phyloP scores from a whole-genome alignment of 2,113 vertebrate species.

The Hemiprocne comata region DNA sequence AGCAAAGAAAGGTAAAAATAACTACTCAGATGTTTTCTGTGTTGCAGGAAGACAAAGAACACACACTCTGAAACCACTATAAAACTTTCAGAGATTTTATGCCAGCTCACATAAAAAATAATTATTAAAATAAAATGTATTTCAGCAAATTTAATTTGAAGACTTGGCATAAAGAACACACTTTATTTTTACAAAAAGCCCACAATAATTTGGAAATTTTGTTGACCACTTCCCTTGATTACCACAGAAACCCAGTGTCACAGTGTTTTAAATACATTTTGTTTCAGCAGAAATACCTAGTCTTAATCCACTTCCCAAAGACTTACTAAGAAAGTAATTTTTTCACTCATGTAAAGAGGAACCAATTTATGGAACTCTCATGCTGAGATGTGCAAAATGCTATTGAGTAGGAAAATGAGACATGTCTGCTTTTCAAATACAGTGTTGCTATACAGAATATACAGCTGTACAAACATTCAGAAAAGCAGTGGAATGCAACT shows the following conservation, averaged over 20 bases:
- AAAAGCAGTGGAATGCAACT: not conserved
- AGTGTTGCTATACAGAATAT: not conserved
- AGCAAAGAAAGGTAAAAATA: constrained; percentile 17
- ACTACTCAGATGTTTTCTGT: not conserved
- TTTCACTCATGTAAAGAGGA: not conserved
- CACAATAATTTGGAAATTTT: not conserved
- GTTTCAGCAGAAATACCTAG: not conserved
- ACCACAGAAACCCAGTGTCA: not conserved
- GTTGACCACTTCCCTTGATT: not conserved
- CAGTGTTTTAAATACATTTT: not conserved
- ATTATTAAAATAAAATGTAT: not conserved
- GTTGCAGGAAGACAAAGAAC: not conserved
- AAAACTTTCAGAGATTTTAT: not conserved
- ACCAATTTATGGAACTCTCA: not conserved
- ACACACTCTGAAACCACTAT: not conserved
- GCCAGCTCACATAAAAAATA: not conserved
- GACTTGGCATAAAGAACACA: not conserved
- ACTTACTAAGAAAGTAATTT: not conserved
- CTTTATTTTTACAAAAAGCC: not conserved
- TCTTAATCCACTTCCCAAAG: not conserved
- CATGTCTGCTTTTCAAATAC: not conserved
- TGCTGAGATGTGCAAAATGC: not conserved
- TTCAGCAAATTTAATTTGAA: not conserved
- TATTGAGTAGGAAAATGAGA: not conserved
- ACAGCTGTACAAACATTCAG: not conserved